Base-by-base conservation (phyloP, 2,888 invertebrate genomes). In the Tetanocera ferruginea region DNA sequence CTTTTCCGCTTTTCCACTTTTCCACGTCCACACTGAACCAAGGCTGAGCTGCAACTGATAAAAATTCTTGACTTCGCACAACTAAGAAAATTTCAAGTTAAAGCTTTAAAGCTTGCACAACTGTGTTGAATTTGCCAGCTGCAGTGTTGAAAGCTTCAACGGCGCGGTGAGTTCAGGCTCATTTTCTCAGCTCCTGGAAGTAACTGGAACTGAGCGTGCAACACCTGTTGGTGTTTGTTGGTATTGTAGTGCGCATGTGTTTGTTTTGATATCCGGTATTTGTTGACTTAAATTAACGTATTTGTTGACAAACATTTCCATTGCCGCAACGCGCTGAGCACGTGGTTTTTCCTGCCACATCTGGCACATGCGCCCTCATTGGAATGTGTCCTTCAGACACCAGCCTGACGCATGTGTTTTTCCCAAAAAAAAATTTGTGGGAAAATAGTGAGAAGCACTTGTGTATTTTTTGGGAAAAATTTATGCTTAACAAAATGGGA, bases 141-240 rank as follows among this genome's bases (percentile, higher is more conserved):
- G n/a, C 14, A 8, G 37, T 25, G 55, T 23, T 19, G 55, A 76
- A 76, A 73, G 73, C 73, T 73, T 2, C 34, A 19, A 5, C 37
- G 60, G 60, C 25, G 25, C 9, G 31, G 43, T 75, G 31, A 64
- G 66, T 31, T 75, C 31, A 14, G 57, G 57, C 37, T 28, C 6
- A 2, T 60, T 43, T 57, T 25, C 67, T 31, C 19, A 23, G 4
- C 11, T 17, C 17, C 23, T 23, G 49, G 49, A 23, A 23, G 8
- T 23, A n/a, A 11, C 62, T 49, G 66, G 64, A 74, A 74, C 11
- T 43, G 43, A 43, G 52, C 51, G 28, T 64, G 60, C 81, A 79
- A 84, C 86, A 87, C 87, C 87, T 87, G 88, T 87, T 87, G 87
- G 85, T 84, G 84, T 84, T 78, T 71, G n/a, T 66, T n/a, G 71